Percentiles rank a stretch among this genome's conserved stretches.
Evolutionary conservation across 2,888 invertebrate species (phyloP).

Genomic region (Cremastinae sp.): DNA sequence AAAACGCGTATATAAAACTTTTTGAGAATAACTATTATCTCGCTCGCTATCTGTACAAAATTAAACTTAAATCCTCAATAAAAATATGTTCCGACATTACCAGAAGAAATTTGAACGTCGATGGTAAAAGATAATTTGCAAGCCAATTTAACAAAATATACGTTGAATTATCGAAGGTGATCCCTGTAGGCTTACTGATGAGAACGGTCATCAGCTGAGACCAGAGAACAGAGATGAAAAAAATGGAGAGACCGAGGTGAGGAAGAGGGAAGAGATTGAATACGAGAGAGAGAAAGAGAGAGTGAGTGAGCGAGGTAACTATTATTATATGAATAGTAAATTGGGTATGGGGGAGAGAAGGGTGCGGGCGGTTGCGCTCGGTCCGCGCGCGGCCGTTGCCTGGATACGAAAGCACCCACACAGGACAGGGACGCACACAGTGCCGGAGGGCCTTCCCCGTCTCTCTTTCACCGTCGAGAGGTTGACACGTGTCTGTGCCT

Average conservation of each 20-base stretch:
- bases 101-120: no score
- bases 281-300: conserved; percentile 17
- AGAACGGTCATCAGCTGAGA: no score
- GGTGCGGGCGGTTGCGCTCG: conserved; percentile 73
- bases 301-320: conserved; percentile 41
- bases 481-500: conserved; percentile 55
- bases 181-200: no score
- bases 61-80: no score
- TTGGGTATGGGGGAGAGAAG: conserved; percentile 76
- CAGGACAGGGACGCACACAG: conserved; percentile 60
- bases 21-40: no score
- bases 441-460: conserved; percentile 27
- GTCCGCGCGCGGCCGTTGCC: conserved; percentile 72
- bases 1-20: no score
- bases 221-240: no score
- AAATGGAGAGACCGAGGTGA: conserved; percentile 18
- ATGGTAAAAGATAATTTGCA: no score
- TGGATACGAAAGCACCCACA: conserved; percentile 75
- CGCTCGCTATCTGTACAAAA: no score
- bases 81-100: no score
- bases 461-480: conserved; percentile 57
- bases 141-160: no score
- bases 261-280: background rate
- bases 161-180: no score
- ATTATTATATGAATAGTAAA: conserved; percentile 77